Conservation (phyloP, 2,113 vertebrate species). For the Perca fluviatilis region DNA sequence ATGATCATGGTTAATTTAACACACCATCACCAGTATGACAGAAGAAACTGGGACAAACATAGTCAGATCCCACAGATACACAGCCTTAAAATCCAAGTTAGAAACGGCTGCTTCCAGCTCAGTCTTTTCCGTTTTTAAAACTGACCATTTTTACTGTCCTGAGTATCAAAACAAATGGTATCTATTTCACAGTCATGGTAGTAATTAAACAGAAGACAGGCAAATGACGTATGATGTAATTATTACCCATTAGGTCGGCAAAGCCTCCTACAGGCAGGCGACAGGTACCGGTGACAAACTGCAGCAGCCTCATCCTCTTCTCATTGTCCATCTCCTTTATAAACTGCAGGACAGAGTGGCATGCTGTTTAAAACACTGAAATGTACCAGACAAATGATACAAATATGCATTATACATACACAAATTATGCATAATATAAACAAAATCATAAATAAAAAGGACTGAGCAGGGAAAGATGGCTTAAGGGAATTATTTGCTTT, state of each 20-base stretch:
- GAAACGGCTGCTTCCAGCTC: too few species aligned
- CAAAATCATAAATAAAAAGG: background rate
- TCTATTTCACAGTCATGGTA: too few species aligned
- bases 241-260: constrained; percentile 95
- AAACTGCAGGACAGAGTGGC: constrained; percentile 83
- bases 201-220: background rate
- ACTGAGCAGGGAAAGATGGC: background rate
- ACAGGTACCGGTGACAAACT: constrained; percentile 98
- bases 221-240: background rate
- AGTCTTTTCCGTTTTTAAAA: background rate
- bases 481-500: background rate
- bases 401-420: background rate
- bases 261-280: constrained; percentile 98
- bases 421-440: too few species aligned
- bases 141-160: background rate
- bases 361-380: background rate
- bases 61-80: background rate
- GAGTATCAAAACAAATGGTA: background rate
- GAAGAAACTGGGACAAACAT: background rate
- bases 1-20: background rate
- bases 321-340: constrained; percentile 99
- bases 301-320: constrained; percentile 97
- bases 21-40: background rate
- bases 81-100: background rate
- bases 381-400: background rate